Conservation (phyloP, 2,888 invertebrate species). For the Anarsia innoxiella region DNA sequence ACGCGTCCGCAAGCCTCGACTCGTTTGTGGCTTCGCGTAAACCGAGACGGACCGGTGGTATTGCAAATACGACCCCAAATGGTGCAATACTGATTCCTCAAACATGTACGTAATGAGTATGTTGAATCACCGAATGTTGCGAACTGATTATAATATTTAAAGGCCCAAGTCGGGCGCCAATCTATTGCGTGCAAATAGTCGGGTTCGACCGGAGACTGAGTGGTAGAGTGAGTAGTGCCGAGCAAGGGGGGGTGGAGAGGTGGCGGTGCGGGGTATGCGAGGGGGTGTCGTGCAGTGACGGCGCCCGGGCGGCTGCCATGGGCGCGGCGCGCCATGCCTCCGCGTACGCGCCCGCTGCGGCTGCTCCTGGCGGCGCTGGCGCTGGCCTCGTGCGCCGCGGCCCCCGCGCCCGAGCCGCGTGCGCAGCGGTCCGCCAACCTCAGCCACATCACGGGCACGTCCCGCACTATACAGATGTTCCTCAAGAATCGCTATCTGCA, state of each 20-base stretch:
- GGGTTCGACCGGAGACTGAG: conserved; percentile 1
- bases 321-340: conserved; percentile 72
- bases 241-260: not conserved
- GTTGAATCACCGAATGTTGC: conserved; percentile 20
- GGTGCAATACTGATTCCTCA: conserved; percentile 33
- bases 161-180: conserved; percentile 13
- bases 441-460: conserved; percentile 86
- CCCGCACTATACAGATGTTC: conserved; percentile 88
- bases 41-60: conserved; percentile 32
- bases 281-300: conserved; percentile 63
- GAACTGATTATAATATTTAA: conserved; percentile 23
- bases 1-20: conserved; percentile 42
- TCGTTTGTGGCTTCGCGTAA: conserved; percentile 43
- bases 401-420: conserved; percentile 72
- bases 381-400: conserved; percentile 67
- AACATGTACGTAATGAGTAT: conserved; percentile 27
- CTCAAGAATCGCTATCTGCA: conserved; percentile 89
- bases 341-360: conserved; percentile 70
- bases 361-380: conserved; percentile 73
- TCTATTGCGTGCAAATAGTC: no score
- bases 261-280: conserved; percentile 40
- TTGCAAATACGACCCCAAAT: conserved; percentile 25
- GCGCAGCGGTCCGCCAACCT: conserved; percentile 87
- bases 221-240: conserved; percentile 2
- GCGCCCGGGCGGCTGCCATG: conserved; percentile 69